Base-by-base conservation (phyloP, 2,113 vertebrate genomes). In the Xiphophorus maculatus region DNA sequence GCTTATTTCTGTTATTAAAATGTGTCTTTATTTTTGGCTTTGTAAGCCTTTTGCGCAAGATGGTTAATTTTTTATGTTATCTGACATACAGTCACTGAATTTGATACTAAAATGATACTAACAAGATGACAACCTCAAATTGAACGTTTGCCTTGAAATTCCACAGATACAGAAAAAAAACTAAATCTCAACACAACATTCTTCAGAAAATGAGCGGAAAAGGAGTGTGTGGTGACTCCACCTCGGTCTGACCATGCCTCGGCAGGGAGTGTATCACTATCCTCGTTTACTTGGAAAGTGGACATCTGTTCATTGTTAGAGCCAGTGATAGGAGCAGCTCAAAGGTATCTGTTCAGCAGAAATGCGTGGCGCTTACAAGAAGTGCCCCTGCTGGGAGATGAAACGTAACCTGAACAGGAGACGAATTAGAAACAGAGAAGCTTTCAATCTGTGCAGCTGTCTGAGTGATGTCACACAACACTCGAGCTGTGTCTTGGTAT, bases 261-360 rank as follows among this genome's bases (percentile, higher is more conserved):
- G 73, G 76, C 60, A 42, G 61, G 77, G 83, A 82, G 79, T 81
- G 68, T 28, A 70, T 69, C 66, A 75, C 42, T 80, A 74, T 80
- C 76, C 79, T 67, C 71, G 66, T 83, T 76, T 62, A 25, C 76
- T 83, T 67, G 76, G 83, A 90, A 76, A 80, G n/a, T 64, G 90
- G 80, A 91, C 91, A 94, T 93, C 90, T 91, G 93, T 86, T 93
- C 83, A 90, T 87, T 89, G 90, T 93, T 91, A 90, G 58, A 84
- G 63, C 69, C 77, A 73, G 74, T 28, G 84, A 91, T 74, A 81
- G 74, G 76, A 83, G 84, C 60, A 68, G 79, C 79, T 84, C 65
- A 7, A 66, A 74, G 64, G 48, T 90, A 86, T 93, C 88, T 74
- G n/a, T 87, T 82, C 58, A 76, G 62, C 60, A 84, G 69, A 87